phyloP scores from a whole-genome alignment of 2,888 invertebrate species.

The Drosophila colorata region DNA sequence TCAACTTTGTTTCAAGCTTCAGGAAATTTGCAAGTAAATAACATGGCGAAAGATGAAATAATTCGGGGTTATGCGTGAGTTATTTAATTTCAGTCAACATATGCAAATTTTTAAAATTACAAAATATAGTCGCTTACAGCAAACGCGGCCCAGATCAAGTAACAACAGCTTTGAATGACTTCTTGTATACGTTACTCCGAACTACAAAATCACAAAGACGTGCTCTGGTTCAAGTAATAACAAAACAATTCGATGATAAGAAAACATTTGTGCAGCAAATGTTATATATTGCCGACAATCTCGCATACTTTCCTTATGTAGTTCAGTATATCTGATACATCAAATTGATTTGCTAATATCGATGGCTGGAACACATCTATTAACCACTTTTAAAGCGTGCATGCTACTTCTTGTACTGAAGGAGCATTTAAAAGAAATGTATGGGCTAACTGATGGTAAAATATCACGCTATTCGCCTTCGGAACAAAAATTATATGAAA shows the following conservation, averaged over 20 bases:
- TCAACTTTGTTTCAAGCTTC: conserved; percentile 94
- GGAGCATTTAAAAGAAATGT: conserved; percentile 98
- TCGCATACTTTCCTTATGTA: too few species aligned
- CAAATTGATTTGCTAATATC: conserved; percentile 99
- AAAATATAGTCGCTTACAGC: conserved; percentile 49
- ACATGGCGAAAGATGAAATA: conserved; percentile 86
- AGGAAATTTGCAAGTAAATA: conserved; percentile 90
- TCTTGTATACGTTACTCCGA: conserved; percentile 96
- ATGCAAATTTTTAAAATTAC: background rate
- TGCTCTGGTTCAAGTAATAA: conserved; percentile 94
- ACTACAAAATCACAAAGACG: conserved; percentile 97
- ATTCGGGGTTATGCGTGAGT: conserved; percentile 92
- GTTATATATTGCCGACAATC: too few species aligned
- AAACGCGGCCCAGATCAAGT: conserved; percentile 89
- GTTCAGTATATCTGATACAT: conserved; percentile 99
- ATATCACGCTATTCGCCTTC: conserved; percentile 98
- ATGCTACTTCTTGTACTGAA: conserved; percentile 96
- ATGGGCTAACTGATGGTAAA: conserved; percentile 99
- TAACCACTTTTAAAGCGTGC: conserved; percentile 98
- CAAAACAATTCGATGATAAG: conserved; percentile 98
- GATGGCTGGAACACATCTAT: conserved; percentile 96
- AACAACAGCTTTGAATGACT: conserved; percentile 95
- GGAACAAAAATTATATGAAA: conserved; percentile 98
- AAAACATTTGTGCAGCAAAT: conserved; percentile 96
- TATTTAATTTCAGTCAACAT: background rate